phyloP scores from a whole-genome alignment of 1,140 invertebrate genomes.

The Tetramorium simillimum region DNA sequence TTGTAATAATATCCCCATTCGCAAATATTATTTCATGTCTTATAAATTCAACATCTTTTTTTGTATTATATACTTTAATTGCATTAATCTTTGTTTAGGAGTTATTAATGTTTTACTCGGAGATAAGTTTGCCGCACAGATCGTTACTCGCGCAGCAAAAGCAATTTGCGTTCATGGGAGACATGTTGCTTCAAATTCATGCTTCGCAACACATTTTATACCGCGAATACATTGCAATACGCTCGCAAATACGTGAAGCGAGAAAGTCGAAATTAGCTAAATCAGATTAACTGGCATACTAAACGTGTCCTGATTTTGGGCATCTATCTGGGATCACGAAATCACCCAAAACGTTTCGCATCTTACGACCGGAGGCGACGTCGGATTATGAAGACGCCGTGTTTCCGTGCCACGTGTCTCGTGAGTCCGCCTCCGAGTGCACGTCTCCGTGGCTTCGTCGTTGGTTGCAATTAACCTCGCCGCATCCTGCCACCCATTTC shows the following conservation, averaged over 20 bases:
- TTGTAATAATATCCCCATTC: background rate
- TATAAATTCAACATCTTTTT: background rate
- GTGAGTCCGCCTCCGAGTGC: slow-evolving; percentile 27
- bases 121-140: background rate
- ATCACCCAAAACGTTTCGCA: slow-evolving; percentile 46
- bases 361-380: slow-evolving; percentile 44
- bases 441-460: slow-evolving; percentile 26
- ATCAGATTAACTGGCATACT: slow-evolving; percentile 44
- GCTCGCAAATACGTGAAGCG: slow-evolving; percentile 4
- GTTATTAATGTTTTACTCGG: background rate
- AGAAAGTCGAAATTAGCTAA: slow-evolving; percentile 49
- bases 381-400: slow-evolving; percentile 63
- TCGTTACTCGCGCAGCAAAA: background rate
- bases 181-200: background rate
- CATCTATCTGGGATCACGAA: slow-evolving; percentile 36
- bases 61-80: background rate
- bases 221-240: background rate
- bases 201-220: background rate
- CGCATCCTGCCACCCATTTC: slow-evolving; percentile 50
- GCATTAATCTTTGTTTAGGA: background rate
- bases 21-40: background rate
- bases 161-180: background rate
- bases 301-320: slow-evolving; percentile 6
- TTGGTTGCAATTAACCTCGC: slow-evolving; percentile 66
- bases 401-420: slow-evolving; percentile 60